A percentile compares a stretch with the other conserved stretches of the same genome.
Conservation (phyloP, 1,140 invertebrate species). For the Propsilocerus akamusi region DNA sequence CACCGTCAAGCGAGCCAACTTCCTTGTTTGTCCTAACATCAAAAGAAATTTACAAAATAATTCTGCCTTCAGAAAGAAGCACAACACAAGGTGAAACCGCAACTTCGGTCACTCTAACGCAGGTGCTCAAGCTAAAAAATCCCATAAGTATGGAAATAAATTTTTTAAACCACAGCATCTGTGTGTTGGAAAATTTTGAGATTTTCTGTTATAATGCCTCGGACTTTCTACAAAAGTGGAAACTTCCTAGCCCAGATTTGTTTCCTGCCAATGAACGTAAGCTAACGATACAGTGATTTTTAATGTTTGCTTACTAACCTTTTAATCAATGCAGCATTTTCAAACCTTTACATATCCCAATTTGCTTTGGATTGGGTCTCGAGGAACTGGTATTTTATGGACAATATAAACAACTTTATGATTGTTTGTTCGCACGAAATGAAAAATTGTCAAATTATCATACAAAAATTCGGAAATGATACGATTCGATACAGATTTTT, state of each 20-base stretch:
- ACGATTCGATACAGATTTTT: neutral
- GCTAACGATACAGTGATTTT: neutral
- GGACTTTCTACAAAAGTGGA: neutral
- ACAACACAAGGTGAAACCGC: neutral
- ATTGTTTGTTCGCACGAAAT: slow-evolving; percentile 46
- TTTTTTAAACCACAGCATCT: neutral
- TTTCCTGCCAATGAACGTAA: neutral
- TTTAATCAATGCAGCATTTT: slow-evolving; percentile 44
- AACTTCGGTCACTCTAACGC: slow-evolving; percentile 7
- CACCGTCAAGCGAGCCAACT: slow-evolving; percentile 14
- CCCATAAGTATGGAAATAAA: neutral
- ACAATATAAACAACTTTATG: slow-evolving; percentile 49
- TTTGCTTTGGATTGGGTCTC: slow-evolving; percentile 58
- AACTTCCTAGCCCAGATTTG: neutral
- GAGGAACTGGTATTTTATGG: slow-evolving; percentile 70
- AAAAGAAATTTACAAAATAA: slow-evolving; percentile 6
- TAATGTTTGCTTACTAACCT: slow-evolving; percentile 4
- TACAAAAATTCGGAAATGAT: slow-evolving; percentile 29
- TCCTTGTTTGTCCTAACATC: slow-evolving; percentile 14
- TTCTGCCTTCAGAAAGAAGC: slow-evolving; percentile 9
- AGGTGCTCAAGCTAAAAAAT: slow-evolving; percentile 12
- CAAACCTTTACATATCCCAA: slow-evolving; percentile 17
- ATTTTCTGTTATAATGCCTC: neutral
- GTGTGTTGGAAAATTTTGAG: neutral
- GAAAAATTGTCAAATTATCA: slow-evolving; percentile 39